Base-by-base conservation (phyloP, 2,888 invertebrate species). In the Drosophila vallismaia region DNA sequence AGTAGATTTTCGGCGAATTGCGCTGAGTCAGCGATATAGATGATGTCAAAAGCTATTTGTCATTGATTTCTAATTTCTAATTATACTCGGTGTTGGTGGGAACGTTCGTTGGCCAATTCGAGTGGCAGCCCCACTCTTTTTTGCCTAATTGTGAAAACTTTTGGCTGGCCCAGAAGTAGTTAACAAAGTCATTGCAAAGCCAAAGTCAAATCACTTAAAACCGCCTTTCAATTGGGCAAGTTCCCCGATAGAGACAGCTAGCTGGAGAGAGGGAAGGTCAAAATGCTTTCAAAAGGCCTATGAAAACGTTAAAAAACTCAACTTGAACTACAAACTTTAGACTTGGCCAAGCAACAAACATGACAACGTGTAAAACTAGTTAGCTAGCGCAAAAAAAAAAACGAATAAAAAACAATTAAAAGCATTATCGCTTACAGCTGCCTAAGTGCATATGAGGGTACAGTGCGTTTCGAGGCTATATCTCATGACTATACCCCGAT, bases 381-480 rank as follows among this genome's bases (percentile, higher is more conserved):
- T 82, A 79, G 79, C 62, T 51, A 66, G 67, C 74, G 52, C 55
- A 67, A 76, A 75, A 75, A 63, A 26, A 31, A 4, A 19, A 4
- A 36, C 55, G 9, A 24, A 19, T 31, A 46, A 70, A 24, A 19
- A 57, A 51, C 51, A 64, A 38, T 42, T 42, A 86, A 77, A 84
- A 88, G 86, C 84, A 88, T 88, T 86, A 84, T 86, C 84, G 84
- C 86, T 84, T 84, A 83, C 68, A 28, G 81, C 83, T 86, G 84
- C 84, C 84, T 78, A 86, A 78, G 82, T 66, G 55, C 67, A 46
- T 54, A 44, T 38, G 29, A 2, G 44, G 51, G 51, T 66, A 66
- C 67, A 66, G 63, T 52, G 63, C 52, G 67, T 24, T 26, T 36
- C 36, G n/a, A n/a, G 36, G 36, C 36, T n/a, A 36, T 36, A 36